Conservation (phyloP, 2,888 invertebrate genomes). For the Neoaliturus tenellus region DNA sequence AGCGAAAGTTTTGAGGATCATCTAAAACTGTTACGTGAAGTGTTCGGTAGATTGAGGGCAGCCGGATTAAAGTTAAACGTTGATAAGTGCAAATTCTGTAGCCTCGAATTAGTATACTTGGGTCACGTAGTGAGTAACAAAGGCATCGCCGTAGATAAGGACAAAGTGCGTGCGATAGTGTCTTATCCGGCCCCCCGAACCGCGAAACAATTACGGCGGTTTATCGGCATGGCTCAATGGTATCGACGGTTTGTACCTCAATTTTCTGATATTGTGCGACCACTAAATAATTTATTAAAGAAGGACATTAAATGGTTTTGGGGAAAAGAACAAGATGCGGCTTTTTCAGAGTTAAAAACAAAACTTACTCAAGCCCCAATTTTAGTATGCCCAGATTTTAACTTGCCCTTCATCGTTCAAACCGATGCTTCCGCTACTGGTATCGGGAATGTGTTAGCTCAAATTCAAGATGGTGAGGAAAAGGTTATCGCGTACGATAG, state of each 20-base stretch:
- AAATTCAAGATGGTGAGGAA: neutral
- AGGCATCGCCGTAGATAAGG: too few species aligned
- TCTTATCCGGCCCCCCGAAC: neutral
- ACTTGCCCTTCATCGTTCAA: neutral
- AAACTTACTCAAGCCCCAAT: neutral
- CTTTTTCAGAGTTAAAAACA: neutral
- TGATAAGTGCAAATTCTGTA: too few species aligned
- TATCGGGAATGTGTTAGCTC: neutral
- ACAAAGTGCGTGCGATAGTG: too few species aligned
- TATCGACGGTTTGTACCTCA: neutral
- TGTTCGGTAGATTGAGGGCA: too few species aligned
- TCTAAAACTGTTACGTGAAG: too few species aligned
- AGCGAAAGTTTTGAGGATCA: too few species aligned
- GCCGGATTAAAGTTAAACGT: too few species aligned
- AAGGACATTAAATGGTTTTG: neutral
- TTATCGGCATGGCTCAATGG: neutral
- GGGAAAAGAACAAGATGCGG: neutral
- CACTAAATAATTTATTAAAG: neutral
- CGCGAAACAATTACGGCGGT: neutral
- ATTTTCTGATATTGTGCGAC: neutral
- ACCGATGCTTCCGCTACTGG: neutral
- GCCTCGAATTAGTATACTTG: too few species aligned
- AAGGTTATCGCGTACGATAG: neutral
- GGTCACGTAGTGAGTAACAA: too few species aligned
- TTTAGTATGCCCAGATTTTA: neutral